phyloP scores from a whole-genome alignment of 2,797 vertebrate species.

The Florisuga fusca region DNA sequence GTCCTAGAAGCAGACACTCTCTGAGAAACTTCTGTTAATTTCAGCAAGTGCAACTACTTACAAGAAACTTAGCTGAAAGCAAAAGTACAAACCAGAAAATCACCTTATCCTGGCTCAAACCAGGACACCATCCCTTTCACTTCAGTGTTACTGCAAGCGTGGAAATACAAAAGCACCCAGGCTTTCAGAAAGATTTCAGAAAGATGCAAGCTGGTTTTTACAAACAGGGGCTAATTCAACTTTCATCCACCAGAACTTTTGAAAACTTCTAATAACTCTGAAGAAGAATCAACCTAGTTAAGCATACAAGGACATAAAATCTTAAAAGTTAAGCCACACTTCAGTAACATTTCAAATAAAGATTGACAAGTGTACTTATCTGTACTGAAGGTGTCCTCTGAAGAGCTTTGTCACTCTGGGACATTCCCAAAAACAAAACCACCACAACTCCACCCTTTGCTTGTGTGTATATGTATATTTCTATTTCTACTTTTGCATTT shows the following conservation, averaged over 20 bases:
- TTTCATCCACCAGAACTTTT: background rate
- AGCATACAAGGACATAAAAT: background rate
- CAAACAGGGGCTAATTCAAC: background rate
- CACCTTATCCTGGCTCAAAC: too few relatives aligned
- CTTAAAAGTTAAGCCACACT: background rate
- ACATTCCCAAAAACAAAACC: slow-evolving; percentile 25
- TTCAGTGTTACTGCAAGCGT: background rate
- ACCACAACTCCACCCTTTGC: background rate
- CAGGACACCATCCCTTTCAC: background rate
- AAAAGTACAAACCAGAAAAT: too few relatives aligned
- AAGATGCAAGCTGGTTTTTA: background rate
- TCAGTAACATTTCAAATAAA: background rate
- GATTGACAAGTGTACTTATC: background rate
- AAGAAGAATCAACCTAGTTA: background rate
- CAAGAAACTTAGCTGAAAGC: too few relatives aligned
- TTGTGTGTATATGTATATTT: background rate
- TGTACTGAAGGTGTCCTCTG: background rate
- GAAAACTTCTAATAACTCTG: background rate
- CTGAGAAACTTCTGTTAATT: too few relatives aligned
- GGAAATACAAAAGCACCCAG: background rate
- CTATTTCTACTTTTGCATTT: slow-evolving; percentile 36
- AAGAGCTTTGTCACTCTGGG: slow-evolving; percentile 25
- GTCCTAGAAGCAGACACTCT: too few relatives aligned
- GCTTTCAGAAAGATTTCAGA: background rate
- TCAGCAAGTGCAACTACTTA: too few relatives aligned